Percentiles rank a stretch among this genome's conserved stretches.
These are phyloP conservation scores for Drosophila nr. medialis DNA, from an alignment of 2,888 invertebrate species.

Conservation along the genomic window DNA sequence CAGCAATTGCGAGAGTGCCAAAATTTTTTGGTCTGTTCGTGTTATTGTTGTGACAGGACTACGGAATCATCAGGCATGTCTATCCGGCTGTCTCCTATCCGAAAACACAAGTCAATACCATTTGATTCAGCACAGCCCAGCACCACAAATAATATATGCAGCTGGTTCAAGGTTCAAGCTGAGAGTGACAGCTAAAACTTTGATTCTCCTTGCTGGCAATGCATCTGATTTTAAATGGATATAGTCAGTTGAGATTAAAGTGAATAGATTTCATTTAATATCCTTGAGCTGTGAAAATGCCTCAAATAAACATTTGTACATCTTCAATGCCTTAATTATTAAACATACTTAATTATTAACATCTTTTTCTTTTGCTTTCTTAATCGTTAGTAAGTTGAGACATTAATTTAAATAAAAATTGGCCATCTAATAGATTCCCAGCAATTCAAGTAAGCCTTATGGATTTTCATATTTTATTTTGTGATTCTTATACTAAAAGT, in stretches of 20 bases:
- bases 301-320: background rate
- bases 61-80: conserved; percentile 23
- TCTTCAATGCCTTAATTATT: background rate
- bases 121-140: conserved; percentile 2
- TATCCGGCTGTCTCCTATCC: conserved; percentile 25
- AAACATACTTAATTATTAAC: no score
- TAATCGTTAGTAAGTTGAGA: background rate
- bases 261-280: background rate
- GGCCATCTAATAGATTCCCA: conserved; percentile 8
- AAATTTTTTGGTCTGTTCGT: conserved; percentile 22
- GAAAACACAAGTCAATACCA: conserved; percentile 45
- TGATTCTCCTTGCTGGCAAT: background rate
- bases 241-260: background rate
- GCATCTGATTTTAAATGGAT: background rate
- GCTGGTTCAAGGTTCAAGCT: conserved; percentile 18
- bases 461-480: background rate
- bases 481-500: background rate
- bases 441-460: background rate
- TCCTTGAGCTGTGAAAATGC: background rate
- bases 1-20: conserved; percentile 72
- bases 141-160: conserved; percentile 15
- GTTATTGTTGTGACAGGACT: conserved; percentile 39
- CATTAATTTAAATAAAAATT: background rate
- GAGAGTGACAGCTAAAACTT: conserved; percentile 34
- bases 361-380: no score